These are phyloP conservation scores for Danaus chrysippus DNA, from an alignment of 2,888 invertebrate species.

Conservation along the genomic window DNA sequence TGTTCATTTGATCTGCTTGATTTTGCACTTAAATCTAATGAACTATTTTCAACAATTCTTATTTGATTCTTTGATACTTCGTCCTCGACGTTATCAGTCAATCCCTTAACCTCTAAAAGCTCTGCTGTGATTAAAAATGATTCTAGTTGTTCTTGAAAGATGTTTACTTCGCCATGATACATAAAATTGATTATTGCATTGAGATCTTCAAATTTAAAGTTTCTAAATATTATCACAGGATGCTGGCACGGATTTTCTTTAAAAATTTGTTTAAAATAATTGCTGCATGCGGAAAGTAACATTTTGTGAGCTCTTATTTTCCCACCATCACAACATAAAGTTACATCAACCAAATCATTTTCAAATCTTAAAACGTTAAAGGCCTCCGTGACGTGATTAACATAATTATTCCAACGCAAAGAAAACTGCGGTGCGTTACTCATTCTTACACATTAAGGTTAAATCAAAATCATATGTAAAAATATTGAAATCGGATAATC, in stretches of 20 bases:
- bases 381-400: conserved; percentile 87
- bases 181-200: conserved; percentile 89
- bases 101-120: conserved; percentile 86
- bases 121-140: conserved; percentile 89
- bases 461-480: conserved; percentile 4
- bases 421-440: conserved; percentile 88
- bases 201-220: conserved; percentile 87
- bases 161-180: conserved; percentile 91
- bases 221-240: conserved; percentile 89
- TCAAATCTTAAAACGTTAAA: conserved; percentile 85
- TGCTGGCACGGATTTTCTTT: conserved; percentile 89
- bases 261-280: conserved; percentile 85
- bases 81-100: conserved; percentile 80
- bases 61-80: conserved; percentile 59
- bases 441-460: conserved; percentile 45
- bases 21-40: conserved; percentile 69
- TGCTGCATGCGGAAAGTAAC: conserved; percentile 90
- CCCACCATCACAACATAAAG: conserved; percentile 90
- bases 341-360: conserved; percentile 90
- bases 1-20: conserved; percentile 53
- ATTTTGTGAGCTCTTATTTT: conserved; percentile 92
- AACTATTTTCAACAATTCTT: conserved; percentile 56
- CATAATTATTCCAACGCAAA: conserved; percentile 92
- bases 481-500: not conserved
- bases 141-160: conserved; percentile 87